Evolutionary conservation across 2,888 invertebrate genomes (phyloP).

Genomic region (Vesta saturnalis): DNA sequence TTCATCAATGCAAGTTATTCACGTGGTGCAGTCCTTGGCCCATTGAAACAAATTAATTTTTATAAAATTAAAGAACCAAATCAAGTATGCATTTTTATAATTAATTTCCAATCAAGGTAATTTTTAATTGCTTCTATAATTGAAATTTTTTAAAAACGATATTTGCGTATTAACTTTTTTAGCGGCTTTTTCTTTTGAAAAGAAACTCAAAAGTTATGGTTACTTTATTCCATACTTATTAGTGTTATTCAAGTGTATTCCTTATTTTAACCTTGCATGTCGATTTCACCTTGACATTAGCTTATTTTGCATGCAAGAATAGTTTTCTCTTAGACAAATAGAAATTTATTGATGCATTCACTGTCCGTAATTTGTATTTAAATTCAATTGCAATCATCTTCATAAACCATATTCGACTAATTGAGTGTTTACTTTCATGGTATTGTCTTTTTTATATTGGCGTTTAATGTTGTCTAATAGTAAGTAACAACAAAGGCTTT

Average conservation of each 20-base stretch:
- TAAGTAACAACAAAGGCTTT: no score
- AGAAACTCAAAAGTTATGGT: conserved; percentile 2
- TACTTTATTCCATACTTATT: conserved; percentile 15
- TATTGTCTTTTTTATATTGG: no score
- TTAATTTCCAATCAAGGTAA: neutral
- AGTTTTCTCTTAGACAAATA: conserved; percentile 29
- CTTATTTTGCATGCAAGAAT: conserved; percentile 27
- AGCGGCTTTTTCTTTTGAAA: neutral
- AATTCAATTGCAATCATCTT: no score
- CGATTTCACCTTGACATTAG: conserved; percentile 31
- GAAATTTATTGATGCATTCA: conserved; percentile 47
- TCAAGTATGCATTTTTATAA: neutral
- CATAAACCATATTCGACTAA: no score
- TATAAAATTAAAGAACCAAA: conserved; percentile 1
- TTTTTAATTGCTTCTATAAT: neutral
- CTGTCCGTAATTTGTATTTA: no score
- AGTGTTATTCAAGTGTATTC: neutral
- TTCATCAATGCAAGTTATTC: neutral
- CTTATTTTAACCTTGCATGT: conserved; percentile 23
- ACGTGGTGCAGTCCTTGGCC: conserved; percentile 8
- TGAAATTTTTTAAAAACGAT: neutral
- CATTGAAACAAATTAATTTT: conserved; percentile 4
- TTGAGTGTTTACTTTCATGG: no score
- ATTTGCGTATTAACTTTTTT: no score
- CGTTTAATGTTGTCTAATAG: no score